Conservation (phyloP, 2,113 vertebrate species). For the Cheirogaleus medius region DNA sequence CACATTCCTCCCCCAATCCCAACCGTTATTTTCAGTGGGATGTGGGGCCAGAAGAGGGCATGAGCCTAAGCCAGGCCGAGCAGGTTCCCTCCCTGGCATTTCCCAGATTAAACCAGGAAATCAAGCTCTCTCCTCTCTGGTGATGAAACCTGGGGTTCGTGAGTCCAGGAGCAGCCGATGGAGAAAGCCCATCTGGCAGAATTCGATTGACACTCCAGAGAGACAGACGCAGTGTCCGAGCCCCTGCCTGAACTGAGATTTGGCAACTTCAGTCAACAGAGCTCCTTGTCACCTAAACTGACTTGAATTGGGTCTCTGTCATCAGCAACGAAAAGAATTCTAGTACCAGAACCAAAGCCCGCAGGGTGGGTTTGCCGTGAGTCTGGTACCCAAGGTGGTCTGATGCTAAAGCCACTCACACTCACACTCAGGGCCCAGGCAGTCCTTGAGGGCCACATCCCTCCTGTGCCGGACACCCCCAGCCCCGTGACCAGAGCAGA, state of each 20-base stretch:
- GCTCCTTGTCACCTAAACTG: not conserved
- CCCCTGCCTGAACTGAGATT: not conserved
- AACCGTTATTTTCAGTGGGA: not conserved
- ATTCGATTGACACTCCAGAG: not conserved
- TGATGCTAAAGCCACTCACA: not conserved
- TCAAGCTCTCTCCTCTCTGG: not conserved
- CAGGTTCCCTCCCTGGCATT: not conserved
- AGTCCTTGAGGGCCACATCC: not conserved
- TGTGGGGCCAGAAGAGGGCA: not conserved
- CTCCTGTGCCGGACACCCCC: not conserved
- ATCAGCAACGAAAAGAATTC: not conserved
- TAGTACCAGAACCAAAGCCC: not conserved
- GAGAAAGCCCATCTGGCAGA: not conserved
- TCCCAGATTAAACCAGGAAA: not conserved
- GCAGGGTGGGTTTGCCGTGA: not conserved
- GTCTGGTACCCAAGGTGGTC: not conserved
- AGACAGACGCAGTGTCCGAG: not conserved
- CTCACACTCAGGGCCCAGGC: not conserved
- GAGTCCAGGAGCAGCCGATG: not conserved
- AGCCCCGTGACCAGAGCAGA: not conserved
- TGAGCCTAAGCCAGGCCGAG: not conserved
- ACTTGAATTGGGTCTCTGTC: slow-evolving; percentile 30
- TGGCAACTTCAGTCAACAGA: not conserved
- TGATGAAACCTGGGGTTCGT: not conserved
- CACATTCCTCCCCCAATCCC: not conserved